Evolutionary conservation across 2,888 invertebrate genomes (phyloP), one percentile per base, ranked within the genome.

Genomic region (Epirrita christyi): DNA sequence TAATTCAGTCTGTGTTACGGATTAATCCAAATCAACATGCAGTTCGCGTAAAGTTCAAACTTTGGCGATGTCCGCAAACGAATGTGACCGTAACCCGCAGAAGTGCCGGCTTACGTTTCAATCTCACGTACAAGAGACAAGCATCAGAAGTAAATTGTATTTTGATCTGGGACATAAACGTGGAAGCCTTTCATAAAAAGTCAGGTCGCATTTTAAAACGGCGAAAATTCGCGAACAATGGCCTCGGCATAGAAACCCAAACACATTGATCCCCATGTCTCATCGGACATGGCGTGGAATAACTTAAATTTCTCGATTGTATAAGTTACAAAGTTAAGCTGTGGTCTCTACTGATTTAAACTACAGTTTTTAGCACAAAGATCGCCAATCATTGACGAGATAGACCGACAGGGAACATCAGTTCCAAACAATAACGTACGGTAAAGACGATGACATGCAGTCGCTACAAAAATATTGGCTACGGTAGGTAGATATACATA

Each of bases 131-230:
- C 81, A 32, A 29, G 11, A 83, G 83, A 88, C 86, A 86, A 84
- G 72, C 79, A 83, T 83, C 85, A 81, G 71, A 80, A 83, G 79
- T 80, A 85, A 86, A 85, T 84, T 79, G 80, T 83, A 79, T 80
- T 85, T 85, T 85, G 83, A 87, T 87, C 84, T 83, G 78, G 83
- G 80, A 76, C 84, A 77, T 70, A 76, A 75, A 83, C 86, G 83
- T 85, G 85, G 76, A 72, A 76, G 79, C 68, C 83, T n/a, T 83
- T 86, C 74, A 69, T 75, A 82, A 82, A 79, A 76, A 70, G 75
- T 72, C 71, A 73, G 66, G 66, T 70, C 68, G 66, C 68, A 71
- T 76, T 78, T 81, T 77, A 73, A 76, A 77, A 73, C 72, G 69
- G 73, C 69, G 66, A 75, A 78, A 76, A 77, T 80, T 76, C 70